Percentiles rank a stretch among this genome's conserved stretches.
These are phyloP conservation scores for Bufo bufo DNA, from an alignment of 2,113 vertebrate species.

Conservation along the genomic window DNA sequence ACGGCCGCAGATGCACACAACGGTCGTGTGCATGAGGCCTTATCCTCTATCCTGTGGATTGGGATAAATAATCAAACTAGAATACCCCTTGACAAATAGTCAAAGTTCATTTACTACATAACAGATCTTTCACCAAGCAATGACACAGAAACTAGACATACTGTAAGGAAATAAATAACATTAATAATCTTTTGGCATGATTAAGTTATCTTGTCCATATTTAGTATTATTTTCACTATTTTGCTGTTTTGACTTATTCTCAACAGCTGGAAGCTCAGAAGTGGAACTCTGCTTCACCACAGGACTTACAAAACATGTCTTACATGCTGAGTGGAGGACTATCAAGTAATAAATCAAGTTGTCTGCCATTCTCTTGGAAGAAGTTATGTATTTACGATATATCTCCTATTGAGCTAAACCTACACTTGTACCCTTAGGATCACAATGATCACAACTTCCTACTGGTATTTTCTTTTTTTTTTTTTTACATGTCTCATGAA, in stretches of 20 bases:
- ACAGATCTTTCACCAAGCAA: background rate
- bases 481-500: conserved; percentile 4
- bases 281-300: conserved; percentile 15
- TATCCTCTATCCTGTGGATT: too few relatives aligned
- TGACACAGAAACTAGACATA: background rate
- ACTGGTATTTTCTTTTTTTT: background rate
- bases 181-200: conserved; percentile 30
- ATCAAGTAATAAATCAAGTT: conserved; percentile 49
- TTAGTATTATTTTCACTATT: conserved; percentile 29
- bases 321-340: conserved; percentile 34
- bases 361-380: conserved; percentile 19
- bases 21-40: too few relatives aligned
- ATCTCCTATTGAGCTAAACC: conserved; percentile 14
- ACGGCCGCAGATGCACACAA: too few relatives aligned
- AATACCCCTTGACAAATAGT: too few relatives aligned
- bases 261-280: conserved; percentile 43
- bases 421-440: background rate
- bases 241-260: background rate
- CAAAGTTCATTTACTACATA: too few relatives aligned
- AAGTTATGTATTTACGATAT: conserved; percentile 29
- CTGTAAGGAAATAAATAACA: background rate
- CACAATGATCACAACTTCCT: background rate
- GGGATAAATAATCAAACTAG: too few relatives aligned
- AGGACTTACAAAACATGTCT: conserved; percentile 48
- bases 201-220: conserved; percentile 11